phyloP scores from a whole-genome alignment of 2,797 vertebrate species.

The Anguilla anguilla region DNA sequence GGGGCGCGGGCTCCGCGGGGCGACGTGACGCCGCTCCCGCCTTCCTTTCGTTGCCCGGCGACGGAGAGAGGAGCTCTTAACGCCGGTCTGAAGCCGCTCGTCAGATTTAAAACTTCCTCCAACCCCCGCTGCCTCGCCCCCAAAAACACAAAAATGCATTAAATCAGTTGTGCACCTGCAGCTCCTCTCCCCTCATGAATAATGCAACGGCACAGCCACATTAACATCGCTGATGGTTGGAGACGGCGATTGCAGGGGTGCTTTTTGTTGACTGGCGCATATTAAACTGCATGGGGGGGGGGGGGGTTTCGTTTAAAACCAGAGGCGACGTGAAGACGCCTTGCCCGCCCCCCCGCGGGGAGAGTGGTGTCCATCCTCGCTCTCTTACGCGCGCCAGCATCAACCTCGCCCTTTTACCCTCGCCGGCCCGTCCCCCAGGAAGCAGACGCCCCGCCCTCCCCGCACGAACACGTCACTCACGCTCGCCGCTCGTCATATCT shows the following conservation, averaged over 20 bases:
- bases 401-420: neutral
- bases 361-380: neutral
- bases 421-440: neutral
- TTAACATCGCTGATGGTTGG: neutral
- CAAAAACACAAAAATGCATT: neutral
- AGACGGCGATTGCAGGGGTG: neutral
- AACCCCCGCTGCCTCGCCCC: neutral
- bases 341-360: neutral
- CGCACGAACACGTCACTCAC: conserved; percentile 1
- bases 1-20: neutral
- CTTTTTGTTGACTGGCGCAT: neutral
- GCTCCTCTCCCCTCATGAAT: neutral
- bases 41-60: neutral
- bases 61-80: neutral
- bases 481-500: neutral
- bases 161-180: neutral
- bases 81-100: neutral
- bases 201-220: neutral
- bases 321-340: neutral
- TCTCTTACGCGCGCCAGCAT: neutral
- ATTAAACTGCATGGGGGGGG: neutral
- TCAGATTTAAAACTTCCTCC: neutral
- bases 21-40: neutral
- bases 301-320: neutral
- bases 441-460: neutral